phyloP scores from a whole-genome alignment of 2,113 vertebrate genomes.

The Oncorhynchus clarkii region DNA sequence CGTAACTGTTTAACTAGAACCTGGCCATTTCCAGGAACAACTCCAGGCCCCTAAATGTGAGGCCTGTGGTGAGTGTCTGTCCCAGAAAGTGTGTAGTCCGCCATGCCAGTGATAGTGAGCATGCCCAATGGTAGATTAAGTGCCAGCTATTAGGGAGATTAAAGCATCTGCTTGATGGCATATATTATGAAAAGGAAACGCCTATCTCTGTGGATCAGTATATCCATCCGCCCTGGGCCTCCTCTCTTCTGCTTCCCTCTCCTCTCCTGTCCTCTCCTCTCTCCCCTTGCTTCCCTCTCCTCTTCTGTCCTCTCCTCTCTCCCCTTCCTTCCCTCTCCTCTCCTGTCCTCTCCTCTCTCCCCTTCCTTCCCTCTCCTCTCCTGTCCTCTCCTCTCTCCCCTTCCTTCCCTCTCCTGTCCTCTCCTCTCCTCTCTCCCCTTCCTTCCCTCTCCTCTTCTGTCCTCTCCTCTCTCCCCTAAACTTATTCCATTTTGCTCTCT shows the following conservation, averaged over 20 bases:
- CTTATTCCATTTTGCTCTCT: no score
- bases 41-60: background rate
- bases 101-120: background rate
- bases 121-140: background rate
- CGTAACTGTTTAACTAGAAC: no score
- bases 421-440: no score
- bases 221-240: conserved; percentile 55
- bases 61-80: background rate
- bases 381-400: no score
- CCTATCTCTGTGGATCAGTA: conserved; percentile 61
- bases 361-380: background rate
- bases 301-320: background rate
- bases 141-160: background rate
- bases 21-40: no score
- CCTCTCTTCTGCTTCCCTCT: background rate
- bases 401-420: no score
- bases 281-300: background rate
- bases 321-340: background rate
- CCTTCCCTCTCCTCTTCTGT: no score
- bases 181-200: no score
- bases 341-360: background rate
- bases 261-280: background rate
- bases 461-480: no score
- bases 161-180: background rate
- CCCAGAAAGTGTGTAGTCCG: background rate